These are phyloP conservation scores for Watsonalla cultraria DNA, from an alignment of 2,888 invertebrate genomes.

Conservation along the genomic window DNA sequence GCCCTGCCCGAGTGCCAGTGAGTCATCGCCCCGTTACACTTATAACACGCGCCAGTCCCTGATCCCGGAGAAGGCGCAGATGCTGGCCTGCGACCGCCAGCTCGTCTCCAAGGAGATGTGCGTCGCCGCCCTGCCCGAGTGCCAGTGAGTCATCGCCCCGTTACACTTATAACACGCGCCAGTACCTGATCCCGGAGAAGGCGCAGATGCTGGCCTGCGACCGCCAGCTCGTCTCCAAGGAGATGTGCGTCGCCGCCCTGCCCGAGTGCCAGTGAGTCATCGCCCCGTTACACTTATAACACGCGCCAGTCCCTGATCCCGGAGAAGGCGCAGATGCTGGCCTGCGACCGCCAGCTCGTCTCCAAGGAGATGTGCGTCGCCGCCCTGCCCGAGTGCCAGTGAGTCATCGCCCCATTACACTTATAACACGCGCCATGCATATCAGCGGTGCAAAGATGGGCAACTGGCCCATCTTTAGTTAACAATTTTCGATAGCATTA, in stretches of 20 bases:
- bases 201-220: constrained; percentile 84
- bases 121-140: constrained; percentile 85
- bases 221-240: constrained; percentile 89
- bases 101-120: constrained; percentile 95
- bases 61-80: constrained; percentile 84
- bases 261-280: constrained; percentile 88
- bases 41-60: constrained; percentile 84
- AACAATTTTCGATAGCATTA: no score
- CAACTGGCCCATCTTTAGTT: no score
- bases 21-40: no score
- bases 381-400: constrained; percentile 85
- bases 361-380: constrained; percentile 96
- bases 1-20: constrained; percentile 85
- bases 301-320: constrained; percentile 84
- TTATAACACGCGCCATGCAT: constrained; percentile 66
- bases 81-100: constrained; percentile 84
- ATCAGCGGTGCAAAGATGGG: no score
- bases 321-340: constrained; percentile 84
- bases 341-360: constrained; percentile 86
- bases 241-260: constrained; percentile 90
- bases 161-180: no score
- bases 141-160: constrained; percentile 87
- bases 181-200: constrained; percentile 84
- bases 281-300: no score
- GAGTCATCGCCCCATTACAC: constrained; percentile 42